Evolutionary conservation across 2,113 vertebrate species (phyloP).

Genomic region (Falco punctatus): DNA sequence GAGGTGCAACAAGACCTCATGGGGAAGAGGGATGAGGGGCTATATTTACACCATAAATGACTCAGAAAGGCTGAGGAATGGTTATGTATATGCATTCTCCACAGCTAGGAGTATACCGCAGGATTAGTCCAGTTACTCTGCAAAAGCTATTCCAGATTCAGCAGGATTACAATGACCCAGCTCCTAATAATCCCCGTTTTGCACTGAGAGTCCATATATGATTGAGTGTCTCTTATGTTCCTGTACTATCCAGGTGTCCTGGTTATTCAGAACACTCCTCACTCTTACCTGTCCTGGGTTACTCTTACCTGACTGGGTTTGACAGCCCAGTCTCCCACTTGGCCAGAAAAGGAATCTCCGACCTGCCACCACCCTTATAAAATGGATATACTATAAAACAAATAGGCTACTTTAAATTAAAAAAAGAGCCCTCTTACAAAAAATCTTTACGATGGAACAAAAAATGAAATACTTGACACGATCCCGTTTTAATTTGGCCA

Average conservation of each 20-base stretch:
- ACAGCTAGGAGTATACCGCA: background rate
- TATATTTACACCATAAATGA: background rate
- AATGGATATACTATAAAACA: background rate
- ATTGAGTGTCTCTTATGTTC: background rate
- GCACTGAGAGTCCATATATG: background rate
- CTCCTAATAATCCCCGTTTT: background rate
- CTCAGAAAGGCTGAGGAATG: background rate
- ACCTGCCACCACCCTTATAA: background rate
- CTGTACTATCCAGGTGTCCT: background rate
- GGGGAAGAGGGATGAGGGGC: background rate
- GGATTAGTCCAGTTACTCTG: background rate
- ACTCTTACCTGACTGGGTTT: too few species aligned
- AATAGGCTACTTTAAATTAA: background rate
- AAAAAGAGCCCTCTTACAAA: background rate
- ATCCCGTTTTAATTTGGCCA: background rate
- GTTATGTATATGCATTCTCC: background rate
- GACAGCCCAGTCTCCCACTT: background rate
- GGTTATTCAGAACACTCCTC: background rate
- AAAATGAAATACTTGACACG: background rate
- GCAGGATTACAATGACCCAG: background rate
- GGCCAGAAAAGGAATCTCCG: background rate
- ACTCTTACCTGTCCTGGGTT: background rate
- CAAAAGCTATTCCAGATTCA: background rate
- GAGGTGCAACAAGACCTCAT: background rate
- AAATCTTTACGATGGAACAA: background rate